Conservation (phyloP, 2,888 invertebrate genomes). For the Venusia cambrica region DNA sequence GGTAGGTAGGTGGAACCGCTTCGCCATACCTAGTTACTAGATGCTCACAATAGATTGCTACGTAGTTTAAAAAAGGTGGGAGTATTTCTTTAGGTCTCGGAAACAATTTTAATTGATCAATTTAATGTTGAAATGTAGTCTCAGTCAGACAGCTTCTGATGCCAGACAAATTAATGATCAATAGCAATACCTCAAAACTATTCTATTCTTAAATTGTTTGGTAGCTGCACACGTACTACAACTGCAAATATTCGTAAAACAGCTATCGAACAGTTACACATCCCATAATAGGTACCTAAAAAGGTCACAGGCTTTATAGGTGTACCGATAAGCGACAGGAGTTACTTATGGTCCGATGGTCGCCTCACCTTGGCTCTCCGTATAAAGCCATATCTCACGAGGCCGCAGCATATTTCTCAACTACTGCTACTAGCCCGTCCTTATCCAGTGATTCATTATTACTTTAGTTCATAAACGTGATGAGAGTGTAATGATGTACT, state of each 20-base stretch:
- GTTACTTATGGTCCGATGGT: conserved; percentile 57
- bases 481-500: conserved; percentile 21
- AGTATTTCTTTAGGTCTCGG: conserved; percentile 34
- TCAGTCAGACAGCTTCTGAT: background rate
- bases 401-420: conserved; percentile 62
- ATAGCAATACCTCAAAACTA: background rate
- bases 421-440: conserved; percentile 50
- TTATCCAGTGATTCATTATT: conserved; percentile 51
- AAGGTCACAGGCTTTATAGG: conserved; percentile 34
- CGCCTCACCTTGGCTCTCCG: conserved; percentile 67
- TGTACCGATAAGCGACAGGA: conserved; percentile 38
- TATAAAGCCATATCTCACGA: conserved; percentile 69
- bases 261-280: conserved; percentile 21
- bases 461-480: conserved; percentile 38
- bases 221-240: conserved; percentile 1
- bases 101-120: conserved; percentile 27
- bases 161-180: conserved; percentile 3
- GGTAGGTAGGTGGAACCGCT: conserved; percentile 32
- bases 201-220: conserved; percentile 3
- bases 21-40: conserved; percentile 30
- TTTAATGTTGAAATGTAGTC: conserved; percentile 21
- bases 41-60: conserved; percentile 25
- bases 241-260: conserved; percentile 17
- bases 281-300: conserved; percentile 29
- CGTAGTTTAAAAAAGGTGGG: conserved; percentile 39